Evolutionary conservation across 2,888 invertebrate genomes (phyloP), one percentile per base, ranked within the genome.

Genomic region (Drosophila heteroneura): DNA sequence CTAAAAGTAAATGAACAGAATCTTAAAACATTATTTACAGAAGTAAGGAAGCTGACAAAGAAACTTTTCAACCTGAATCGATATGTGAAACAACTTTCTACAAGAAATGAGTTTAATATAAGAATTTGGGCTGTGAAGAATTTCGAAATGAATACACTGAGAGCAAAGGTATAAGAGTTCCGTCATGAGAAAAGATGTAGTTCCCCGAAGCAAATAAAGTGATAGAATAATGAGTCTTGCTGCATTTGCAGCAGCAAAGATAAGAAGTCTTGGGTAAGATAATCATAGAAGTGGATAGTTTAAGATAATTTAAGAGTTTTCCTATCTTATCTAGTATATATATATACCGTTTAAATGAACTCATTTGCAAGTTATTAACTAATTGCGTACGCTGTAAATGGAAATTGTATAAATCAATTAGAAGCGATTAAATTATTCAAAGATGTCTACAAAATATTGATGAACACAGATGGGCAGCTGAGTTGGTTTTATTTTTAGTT

Each of bases 401-500:
- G 12, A 4, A 39, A 7, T n/a, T 39, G 28, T 39, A 5, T 28
- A 57, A 57, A 39, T 39, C 57, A 57, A 57, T 57, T 57, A n/a
- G 16, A 30, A 14, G n/a, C 14, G 28, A 57, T 37, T 76, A 57
- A 76, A 41, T 70, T 47, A 70, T 70, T 70, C 33, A 76, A 70
- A 61, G 16, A 22, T 70, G 59, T 64, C 37, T 47, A 51, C 57
- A 62, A 54, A 63, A 51, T 58, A 70, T 44, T n/a, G 47, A 64
- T 35, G 16, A 22, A 47, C 22, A 7, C 35, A 41, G 28, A n/a
- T 52, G 35, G 39, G 37, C 16, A 30, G 28, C n/a, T 52, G 39
- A 33, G 37, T 16, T 35, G 61, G 51, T 44, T 67, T 26, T 47
- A 47, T 54, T 72, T 73, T 71, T 77, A 67, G 76, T 72, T 66